Conservation (phyloP, 2,113 vertebrate genomes). For the Haemorhous mexicanus region DNA sequence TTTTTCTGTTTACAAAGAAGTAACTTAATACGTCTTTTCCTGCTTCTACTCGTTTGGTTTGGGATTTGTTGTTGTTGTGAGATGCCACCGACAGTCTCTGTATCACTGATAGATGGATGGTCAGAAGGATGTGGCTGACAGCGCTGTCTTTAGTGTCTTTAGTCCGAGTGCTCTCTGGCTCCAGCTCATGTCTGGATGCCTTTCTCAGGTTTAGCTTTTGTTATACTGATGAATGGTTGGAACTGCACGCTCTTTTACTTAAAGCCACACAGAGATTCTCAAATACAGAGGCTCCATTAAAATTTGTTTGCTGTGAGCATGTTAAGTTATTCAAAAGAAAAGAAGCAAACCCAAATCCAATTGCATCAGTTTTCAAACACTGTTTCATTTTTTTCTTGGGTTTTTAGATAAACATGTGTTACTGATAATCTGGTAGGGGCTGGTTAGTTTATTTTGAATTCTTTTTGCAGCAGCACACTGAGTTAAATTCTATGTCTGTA, state of each 20-base stretch:
- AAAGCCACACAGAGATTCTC: neutral
- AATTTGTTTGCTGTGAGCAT: neutral
- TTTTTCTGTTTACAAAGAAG: conserved; percentile 71
- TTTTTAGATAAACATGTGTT: conserved; percentile 12
- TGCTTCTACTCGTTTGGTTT: conserved; percentile 66
- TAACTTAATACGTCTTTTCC: conserved; percentile 69
- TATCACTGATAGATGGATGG: conserved; percentile 41
- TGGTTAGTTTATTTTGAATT: conserved; percentile 14
- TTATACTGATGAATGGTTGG: neutral
- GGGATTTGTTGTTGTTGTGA: conserved; percentile 60
- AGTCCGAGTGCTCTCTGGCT: conserved; percentile 36
- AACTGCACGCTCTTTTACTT: neutral
- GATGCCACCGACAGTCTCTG: conserved; percentile 19
- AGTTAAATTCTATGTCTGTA: conserved; percentile 20
- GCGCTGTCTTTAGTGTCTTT: neutral
- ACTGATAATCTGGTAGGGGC: neutral
- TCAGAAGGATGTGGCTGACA: conserved; percentile 40
- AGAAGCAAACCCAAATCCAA: neutral
- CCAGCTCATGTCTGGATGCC: conserved; percentile 34
- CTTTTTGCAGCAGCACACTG: neutral
- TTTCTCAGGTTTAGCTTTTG: conserved; percentile 53
- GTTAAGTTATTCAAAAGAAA: conserved; percentile 18
- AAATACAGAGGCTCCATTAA: conserved; percentile 27
- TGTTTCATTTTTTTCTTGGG: neutral
- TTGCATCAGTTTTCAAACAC: conserved; percentile 36